These are phyloP conservation scores for Macrocentrus cingulum DNA, from an alignment of 1,140 invertebrate species.

Conservation along the genomic window DNA sequence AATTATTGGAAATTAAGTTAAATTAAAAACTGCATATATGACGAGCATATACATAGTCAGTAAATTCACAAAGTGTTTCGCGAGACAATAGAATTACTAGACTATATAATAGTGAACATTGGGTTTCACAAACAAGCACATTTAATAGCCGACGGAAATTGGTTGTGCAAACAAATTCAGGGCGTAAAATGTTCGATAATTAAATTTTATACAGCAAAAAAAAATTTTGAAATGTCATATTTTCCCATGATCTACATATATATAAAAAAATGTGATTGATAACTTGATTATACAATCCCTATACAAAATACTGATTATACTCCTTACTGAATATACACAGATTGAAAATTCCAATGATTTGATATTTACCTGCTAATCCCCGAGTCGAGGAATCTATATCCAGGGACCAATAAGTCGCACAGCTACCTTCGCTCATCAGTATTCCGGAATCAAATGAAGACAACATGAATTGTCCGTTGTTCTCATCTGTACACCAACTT, in stretches of 20 bases:
- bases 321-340: too few relatives aligned
- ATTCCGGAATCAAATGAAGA: constrained; percentile 33
- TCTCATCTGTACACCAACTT: too few relatives aligned
- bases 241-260: too few relatives aligned
- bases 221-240: too few relatives aligned
- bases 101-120: not conserved
- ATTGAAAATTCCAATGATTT: too few relatives aligned
- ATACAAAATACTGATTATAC: too few relatives aligned
- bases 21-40: not conserved
- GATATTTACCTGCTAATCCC: constrained; percentile 29
- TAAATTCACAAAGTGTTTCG: not conserved
- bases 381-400: constrained; percentile 31
- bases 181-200: too few relatives aligned
- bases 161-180: constrained; percentile 3
- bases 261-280: too few relatives aligned
- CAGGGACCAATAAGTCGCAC: constrained; percentile 25
- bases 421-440: constrained; percentile 31
- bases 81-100: not conserved
- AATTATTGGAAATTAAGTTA: not conserved
- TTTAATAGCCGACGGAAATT: constrained; percentile 7
- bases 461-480: constrained; percentile 26
- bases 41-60: not conserved
- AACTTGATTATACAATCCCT: too few relatives aligned
- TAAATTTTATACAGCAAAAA: too few relatives aligned
- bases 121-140: constrained; percentile 8